Conservation (phyloP, 2,113 vertebrate genomes). For the Diadophis punctatus region DNA sequence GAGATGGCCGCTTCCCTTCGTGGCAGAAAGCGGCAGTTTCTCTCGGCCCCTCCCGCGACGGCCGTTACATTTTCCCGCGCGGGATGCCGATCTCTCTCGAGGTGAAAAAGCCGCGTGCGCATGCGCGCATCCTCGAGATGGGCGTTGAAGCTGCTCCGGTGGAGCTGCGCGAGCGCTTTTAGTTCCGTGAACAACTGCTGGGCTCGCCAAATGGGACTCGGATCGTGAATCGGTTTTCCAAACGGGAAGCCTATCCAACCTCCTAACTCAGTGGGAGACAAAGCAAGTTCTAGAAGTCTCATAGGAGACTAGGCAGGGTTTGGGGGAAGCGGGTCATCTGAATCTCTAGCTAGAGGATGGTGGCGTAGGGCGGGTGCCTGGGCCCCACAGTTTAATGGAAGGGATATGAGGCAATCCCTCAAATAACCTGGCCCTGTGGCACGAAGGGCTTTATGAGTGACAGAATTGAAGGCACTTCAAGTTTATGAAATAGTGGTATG, state of each 20-base stretch:
- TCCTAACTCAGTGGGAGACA: neutral
- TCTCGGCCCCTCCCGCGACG: neutral
- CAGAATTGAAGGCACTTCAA: neutral
- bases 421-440: neutral
- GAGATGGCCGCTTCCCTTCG: neutral
- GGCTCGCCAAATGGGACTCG: neutral
- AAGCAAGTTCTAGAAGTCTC: neutral
- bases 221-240: neutral
- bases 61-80: conserved; percentile 25
- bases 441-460: neutral
- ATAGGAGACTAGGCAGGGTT: neutral
- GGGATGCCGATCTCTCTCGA: neutral
- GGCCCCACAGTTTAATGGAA: neutral
- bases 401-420: neutral
- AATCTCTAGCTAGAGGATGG: neutral
- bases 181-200: neutral
- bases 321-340: neutral
- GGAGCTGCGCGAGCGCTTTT: neutral
- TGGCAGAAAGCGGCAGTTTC: neutral
- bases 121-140: neutral
- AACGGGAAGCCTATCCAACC: neutral
- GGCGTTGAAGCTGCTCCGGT: no score
- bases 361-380: neutral
- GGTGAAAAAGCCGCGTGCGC: neutral
- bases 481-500: neutral